Percentiles rank a stretch among this genome's conserved stretches.
These are phyloP conservation scores for Oryzias javanicus DNA, from an alignment of 2,113 vertebrate species.

Conservation along the genomic window DNA sequence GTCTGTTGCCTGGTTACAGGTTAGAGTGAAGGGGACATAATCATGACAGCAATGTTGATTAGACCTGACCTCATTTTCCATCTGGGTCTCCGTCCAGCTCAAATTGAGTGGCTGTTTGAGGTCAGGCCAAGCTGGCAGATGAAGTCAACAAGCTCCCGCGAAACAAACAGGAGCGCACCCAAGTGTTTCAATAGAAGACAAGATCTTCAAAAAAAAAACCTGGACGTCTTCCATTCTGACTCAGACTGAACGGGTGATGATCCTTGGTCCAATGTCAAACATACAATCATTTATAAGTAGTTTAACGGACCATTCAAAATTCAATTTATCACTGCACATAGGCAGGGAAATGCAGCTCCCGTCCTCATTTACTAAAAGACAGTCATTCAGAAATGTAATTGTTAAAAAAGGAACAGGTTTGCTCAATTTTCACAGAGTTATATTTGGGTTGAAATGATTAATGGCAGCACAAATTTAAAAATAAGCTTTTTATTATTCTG, in stretches of 20 bases:
- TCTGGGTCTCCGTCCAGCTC: constrained; percentile 48
- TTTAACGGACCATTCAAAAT: constrained; percentile 15
- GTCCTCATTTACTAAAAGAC: constrained; percentile 2
- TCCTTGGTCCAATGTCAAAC: not conserved
- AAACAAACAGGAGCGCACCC: constrained; percentile 33
- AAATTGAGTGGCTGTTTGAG: constrained; percentile 70
- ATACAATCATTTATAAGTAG: not conserved
- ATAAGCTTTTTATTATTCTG: too few relatives aligned
- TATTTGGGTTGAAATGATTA: too few relatives aligned
- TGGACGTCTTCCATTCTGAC: not conserved
- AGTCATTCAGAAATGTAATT: not conserved
- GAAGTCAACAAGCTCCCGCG: constrained; percentile 35
- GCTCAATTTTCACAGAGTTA: too few relatives aligned
- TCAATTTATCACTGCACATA: constrained; percentile 8
- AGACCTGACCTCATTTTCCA: constrained; percentile 67
- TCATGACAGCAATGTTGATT: constrained; percentile 72
- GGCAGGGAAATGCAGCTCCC: not conserved
- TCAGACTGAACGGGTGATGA: not conserved
- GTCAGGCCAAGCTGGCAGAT: constrained; percentile 55
- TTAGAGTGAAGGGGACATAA: constrained; percentile 65
- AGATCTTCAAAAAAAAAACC: not conserved
- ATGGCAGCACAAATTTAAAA: too few relatives aligned
- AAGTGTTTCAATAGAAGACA: constrained; percentile 6
- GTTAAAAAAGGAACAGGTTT: too few relatives aligned
- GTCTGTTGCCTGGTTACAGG: constrained; percentile 71